Percentiles rank a stretch among this genome's conserved stretches.
phyloP scores from a whole-genome alignment of 2,888 invertebrate species.

The Xestia xanthographa region DNA sequence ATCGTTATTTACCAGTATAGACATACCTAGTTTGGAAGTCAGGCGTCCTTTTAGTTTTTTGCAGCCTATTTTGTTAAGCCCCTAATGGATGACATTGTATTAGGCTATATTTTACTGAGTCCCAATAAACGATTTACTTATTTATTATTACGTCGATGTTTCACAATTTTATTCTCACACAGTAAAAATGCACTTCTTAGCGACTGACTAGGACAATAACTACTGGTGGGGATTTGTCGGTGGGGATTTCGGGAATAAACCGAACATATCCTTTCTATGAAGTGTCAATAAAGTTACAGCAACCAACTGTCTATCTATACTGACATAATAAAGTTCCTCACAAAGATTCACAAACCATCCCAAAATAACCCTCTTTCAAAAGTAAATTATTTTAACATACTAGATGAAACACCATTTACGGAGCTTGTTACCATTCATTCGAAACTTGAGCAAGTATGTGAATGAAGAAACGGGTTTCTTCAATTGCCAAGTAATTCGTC shows the following conservation, averaged over 20 bases:
- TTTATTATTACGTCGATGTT: neutral
- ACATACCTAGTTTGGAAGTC: no score
- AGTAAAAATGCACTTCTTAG: neutral
- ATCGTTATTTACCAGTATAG: neutral
- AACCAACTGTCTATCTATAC: neutral
- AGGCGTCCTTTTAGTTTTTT: no score
- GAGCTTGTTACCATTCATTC: conserved; percentile 18
- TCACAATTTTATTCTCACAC: neutral
- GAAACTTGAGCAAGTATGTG: conserved; percentile 37
- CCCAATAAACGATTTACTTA: no score
- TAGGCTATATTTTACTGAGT: no score
- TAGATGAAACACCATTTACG: conserved; percentile 16
- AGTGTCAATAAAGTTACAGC: neutral
- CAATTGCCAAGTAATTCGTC: conserved; percentile 67
- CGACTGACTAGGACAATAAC: neutral
- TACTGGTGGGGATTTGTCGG: no score
- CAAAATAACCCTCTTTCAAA: conserved; percentile 3
- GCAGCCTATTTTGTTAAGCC: no score
- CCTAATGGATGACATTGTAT: no score
- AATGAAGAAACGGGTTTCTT: conserved; percentile 44
- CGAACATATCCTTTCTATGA: neutral
- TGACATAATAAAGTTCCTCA: neutral
- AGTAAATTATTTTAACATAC: conserved; percentile 32
- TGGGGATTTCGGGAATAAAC: no score
- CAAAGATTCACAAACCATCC: neutral